Evolutionary conservation across 2,113 vertebrate species (phyloP), one percentile per base, ranked within the genome.

Genomic region (Ifrita kowaldi): DNA sequence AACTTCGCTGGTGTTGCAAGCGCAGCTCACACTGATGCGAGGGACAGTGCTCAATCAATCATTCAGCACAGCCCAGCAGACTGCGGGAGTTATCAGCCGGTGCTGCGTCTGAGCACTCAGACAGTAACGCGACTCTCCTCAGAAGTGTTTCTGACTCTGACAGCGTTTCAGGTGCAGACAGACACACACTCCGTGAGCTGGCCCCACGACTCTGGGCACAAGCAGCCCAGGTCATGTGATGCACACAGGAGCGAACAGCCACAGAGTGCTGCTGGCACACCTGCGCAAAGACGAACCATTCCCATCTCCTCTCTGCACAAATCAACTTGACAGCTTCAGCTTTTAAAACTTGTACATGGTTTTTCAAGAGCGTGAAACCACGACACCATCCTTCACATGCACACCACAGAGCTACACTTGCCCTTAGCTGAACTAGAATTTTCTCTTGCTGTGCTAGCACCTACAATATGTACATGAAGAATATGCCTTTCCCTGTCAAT

Each of bases 241-340:
- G 63, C 53, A 16, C 32, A 7, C n/a, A 8, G 0, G 1, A 39
- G 32, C 3, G 2, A 42, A 30, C n/a, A 90, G 82, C 30, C n/a
- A 4, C 4, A 16, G 12, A 52, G 56, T 9, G 59, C 41, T 64
- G 80, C 63, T 81, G 84, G 32, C 53, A 59, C n/a, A 39, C 30
- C 81, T n/a, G 65, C 16, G 3, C 70, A 22, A 0, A 3, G 32
- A 15, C 0, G 0, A 27, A 15, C 23, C 0, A 0, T 27, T 27
- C 50, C 64, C 32, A 9, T 50, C 60, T 89, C 68, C 55, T 78
- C 41, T 55, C 87, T 1, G 9, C 70, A 37, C 1, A 37, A 42
- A 47, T 14, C 77, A 59, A 7, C 39, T 35, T 11, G 52, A 42
- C 52, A 24, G 19, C 44, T 70, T 67, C 70, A 68, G 62, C 32